These are phyloP conservation scores for Diabrotica virgifera DNA, from an alignment of 1,140 invertebrate species.

Conservation along the genomic window DNA sequence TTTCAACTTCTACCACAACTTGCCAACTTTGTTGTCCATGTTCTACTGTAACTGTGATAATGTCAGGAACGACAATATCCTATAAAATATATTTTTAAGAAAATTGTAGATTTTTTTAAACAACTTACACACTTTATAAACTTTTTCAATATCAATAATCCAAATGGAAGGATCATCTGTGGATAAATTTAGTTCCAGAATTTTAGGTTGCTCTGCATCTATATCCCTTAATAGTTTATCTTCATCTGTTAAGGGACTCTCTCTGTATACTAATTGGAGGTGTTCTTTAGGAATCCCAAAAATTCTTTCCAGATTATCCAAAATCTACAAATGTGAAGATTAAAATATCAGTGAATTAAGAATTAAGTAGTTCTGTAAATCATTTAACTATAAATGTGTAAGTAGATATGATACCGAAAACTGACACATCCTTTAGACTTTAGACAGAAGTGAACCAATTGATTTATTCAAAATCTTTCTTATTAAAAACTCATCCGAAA, in stretches of 20 bases:
- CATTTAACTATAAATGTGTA: no score
- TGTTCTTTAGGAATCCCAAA: background rate
- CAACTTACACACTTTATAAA: slow-evolving; percentile 27
- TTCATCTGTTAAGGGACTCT: background rate
- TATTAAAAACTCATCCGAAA: no score
- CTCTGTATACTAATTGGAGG: background rate
- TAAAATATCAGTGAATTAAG: no score
- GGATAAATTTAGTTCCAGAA: slow-evolving; percentile 36
- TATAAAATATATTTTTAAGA: slow-evolving; percentile 3
- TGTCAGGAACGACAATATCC: slow-evolving; percentile 49
- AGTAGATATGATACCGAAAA: no score
- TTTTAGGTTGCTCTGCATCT: slow-evolving; percentile 30
- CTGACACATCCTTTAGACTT: no score
- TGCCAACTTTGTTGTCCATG: slow-evolving; percentile 49
- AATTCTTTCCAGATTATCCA: background rate
- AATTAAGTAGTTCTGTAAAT: no score
- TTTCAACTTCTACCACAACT: slow-evolving; percentile 59
- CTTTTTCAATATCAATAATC: slow-evolving; percentile 35
- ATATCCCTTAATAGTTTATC: slow-evolving; percentile 23
- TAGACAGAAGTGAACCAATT: no score
- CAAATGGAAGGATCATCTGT: slow-evolving; percentile 21
- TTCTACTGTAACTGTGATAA: slow-evolving; percentile 53
- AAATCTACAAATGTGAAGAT: background rate
- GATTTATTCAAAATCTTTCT: no score
- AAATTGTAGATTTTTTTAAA: background rate